A percentile compares a stretch with the other conserved stretches of the same genome.
phyloP scores from a whole-genome alignment of 2,113 vertebrate species.

The Naja naja region DNA sequence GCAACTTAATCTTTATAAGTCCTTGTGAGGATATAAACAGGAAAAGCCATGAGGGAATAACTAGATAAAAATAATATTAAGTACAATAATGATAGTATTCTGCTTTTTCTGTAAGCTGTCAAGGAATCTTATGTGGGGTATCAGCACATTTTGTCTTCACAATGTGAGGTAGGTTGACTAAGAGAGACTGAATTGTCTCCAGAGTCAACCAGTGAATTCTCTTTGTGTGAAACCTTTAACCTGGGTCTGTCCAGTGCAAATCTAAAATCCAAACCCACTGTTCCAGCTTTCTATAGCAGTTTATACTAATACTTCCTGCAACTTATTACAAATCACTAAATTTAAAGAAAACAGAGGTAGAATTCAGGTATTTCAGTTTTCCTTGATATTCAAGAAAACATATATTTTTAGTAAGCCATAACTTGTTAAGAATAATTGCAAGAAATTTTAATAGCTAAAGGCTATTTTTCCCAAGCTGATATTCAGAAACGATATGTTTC shows the following conservation, averaged over 20 bases:
- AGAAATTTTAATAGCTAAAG: background rate
- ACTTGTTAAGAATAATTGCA: background rate
- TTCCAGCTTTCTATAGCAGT: background rate
- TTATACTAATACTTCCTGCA: background rate
- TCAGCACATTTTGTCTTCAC: background rate
- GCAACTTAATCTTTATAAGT: background rate
- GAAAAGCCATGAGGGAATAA: background rate
- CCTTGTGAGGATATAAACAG: background rate
- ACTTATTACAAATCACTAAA: background rate
- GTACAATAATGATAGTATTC: background rate
- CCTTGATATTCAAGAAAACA: background rate
- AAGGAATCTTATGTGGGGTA: background rate
- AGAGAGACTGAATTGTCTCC: background rate
- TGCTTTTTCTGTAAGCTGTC: background rate
- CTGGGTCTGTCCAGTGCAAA: background rate
- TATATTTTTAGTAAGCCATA: background rate
- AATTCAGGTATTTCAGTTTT: background rate
- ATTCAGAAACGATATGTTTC: background rate
- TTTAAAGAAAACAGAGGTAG: background rate
- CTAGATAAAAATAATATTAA: background rate
- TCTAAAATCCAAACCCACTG: background rate
- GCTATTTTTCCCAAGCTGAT: background rate
- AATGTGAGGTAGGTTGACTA: background rate
- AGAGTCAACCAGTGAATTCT: background rate
- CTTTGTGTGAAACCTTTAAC: background rate